A percentile compares a stretch with the other conserved stretches of the same genome.
These are phyloP conservation scores for Aplocera efformata DNA, from an alignment of 2,888 invertebrate genomes.

Conservation along the genomic window DNA sequence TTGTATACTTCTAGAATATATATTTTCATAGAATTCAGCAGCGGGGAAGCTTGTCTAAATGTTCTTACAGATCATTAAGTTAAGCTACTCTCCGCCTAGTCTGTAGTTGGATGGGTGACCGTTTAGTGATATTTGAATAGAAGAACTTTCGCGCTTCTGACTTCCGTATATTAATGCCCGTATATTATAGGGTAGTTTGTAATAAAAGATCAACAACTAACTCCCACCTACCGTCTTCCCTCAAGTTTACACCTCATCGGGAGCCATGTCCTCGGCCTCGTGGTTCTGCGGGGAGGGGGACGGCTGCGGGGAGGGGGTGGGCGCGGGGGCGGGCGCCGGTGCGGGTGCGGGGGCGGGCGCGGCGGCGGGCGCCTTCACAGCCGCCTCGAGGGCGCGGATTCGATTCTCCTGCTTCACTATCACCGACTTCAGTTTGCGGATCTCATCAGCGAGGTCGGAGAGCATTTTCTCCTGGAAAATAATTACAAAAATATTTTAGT, in stretches of 20 bases:
- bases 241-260: slow-evolving; percentile 79
- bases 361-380: slow-evolving; percentile 48
- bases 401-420: slow-evolving; percentile 96
- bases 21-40: too few species aligned
- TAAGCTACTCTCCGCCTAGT: too few species aligned
- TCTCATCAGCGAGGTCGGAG: slow-evolving; percentile 93
- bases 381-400: slow-evolving; percentile 87
- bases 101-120: too few species aligned
- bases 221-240: neutral
- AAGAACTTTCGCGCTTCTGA: too few species aligned
- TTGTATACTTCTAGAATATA: too few species aligned
- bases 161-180: too few species aligned
- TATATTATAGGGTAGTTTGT: too few species aligned
- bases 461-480: slow-evolving; percentile 84
- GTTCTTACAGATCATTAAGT: too few species aligned
- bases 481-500: too few species aligned
- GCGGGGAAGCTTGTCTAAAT: too few species aligned
- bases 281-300: slow-evolving; percentile 39
- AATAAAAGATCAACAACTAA: slow-evolving; percentile 7
- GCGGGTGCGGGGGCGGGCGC: slow-evolving; percentile 47
- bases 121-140: too few species aligned
- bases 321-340: slow-evolving; percentile 37
- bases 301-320: slow-evolving; percentile 49
- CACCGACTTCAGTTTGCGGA: slow-evolving; percentile 95
- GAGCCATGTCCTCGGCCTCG: slow-evolving; percentile 73